Conservation (phyloP, 2,113 vertebrate genomes). For the Microcebus murinus region DNA sequence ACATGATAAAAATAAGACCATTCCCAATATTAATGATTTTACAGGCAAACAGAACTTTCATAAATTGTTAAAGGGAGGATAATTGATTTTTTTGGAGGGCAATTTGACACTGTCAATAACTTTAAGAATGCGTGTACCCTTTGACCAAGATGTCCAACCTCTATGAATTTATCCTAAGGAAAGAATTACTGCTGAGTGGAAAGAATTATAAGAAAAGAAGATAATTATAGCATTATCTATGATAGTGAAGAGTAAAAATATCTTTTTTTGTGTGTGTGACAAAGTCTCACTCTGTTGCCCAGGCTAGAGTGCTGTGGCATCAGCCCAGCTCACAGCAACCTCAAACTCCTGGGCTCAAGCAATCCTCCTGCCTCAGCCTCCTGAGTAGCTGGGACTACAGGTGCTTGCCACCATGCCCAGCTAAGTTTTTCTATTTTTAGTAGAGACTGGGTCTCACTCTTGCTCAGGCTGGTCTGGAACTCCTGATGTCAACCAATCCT, state of each 20-base stretch:
- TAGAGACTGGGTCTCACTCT: too few relatives aligned
- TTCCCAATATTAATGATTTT: not conserved
- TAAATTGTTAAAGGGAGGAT: conserved; percentile 5
- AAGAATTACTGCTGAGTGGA: not conserved
- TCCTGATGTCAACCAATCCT: too few relatives aligned
- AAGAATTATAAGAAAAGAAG: not conserved
- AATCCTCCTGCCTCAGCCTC: too few relatives aligned
- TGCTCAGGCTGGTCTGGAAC: too few relatives aligned
- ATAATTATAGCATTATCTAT: not conserved
- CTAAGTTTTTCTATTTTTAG: too few relatives aligned
- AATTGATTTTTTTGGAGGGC: not conserved
- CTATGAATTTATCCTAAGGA: not conserved
- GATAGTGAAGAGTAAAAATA: not conserved
- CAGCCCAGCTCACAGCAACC: too few relatives aligned
- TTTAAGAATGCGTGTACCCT: not conserved
- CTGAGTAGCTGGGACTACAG: too few relatives aligned
- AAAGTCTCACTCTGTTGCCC: too few relatives aligned
- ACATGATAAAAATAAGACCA: not conserved
- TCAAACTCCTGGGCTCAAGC: too few relatives aligned
- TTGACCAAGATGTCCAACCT: not conserved
- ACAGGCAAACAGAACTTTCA: not conserved
- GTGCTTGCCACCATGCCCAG: too few relatives aligned
- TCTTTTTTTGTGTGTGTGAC: not conserved
- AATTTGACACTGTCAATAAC: not conserved
- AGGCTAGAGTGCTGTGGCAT: too few relatives aligned